These are phyloP conservation scores for Rhyacophila brunnea DNA, from an alignment of 1,140 invertebrate genomes.

Conservation along the genomic window DNA sequence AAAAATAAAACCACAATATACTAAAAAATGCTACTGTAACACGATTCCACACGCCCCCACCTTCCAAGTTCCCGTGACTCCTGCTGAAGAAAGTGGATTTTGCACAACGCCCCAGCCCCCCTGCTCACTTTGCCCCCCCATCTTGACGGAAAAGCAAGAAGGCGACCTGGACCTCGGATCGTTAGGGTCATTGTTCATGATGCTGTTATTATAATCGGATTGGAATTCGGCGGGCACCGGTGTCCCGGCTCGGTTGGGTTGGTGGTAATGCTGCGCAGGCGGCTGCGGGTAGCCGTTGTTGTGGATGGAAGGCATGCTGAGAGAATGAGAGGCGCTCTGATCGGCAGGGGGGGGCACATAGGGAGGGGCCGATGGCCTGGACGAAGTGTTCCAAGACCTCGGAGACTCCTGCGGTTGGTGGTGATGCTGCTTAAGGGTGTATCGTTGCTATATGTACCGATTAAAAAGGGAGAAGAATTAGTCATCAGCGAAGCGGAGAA, in stretches of 20 bases:
- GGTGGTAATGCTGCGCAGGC: conserved; percentile 6
- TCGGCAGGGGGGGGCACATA: neutral
- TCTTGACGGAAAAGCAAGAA: conserved; percentile 54
- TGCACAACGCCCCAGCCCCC: conserved; percentile 48
- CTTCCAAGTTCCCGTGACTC: conserved; percentile 45
- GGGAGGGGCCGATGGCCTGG: conserved; percentile 21
- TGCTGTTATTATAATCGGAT: conserved; percentile 13
- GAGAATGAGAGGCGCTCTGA: conserved; percentile 17
- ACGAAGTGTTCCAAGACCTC: conserved; percentile 22
- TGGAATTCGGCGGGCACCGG: conserved; percentile 23
- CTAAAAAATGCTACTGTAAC: neutral
- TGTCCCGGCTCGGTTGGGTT: conserved; percentile 16
- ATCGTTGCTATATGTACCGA: conserved; percentile 14
- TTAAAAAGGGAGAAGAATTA: neutral
- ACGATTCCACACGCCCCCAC: conserved; percentile 40
- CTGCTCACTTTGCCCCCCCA: conserved; percentile 46
- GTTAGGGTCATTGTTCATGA: conserved; percentile 6
- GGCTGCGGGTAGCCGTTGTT: conserved; percentile 8
- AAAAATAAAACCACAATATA: neutral
- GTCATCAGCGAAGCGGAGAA: no score
- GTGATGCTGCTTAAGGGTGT: conserved; percentile 23
- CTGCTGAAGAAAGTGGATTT: conserved; percentile 42
- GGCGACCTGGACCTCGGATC: conserved; percentile 47
- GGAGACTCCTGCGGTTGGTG: conserved; percentile 22
- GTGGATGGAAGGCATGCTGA: conserved; percentile 33